Conservation (phyloP, 2,888 invertebrate species). For the Bibio marci region DNA sequence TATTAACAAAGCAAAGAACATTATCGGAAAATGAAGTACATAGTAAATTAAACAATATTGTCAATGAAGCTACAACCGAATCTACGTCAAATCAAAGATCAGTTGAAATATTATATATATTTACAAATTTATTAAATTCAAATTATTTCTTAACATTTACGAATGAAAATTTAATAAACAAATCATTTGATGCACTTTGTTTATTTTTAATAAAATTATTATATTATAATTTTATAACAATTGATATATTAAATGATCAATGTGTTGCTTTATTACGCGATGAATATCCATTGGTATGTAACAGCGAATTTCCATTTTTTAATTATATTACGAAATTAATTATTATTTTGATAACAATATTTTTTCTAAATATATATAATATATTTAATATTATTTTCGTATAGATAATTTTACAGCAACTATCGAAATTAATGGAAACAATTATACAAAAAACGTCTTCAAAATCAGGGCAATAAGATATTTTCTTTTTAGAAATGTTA, state of each 20-base stretch:
- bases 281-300: constrained; percentile 42
- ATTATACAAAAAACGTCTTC: too few species aligned
- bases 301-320: too few species aligned
- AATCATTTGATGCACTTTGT: constrained; percentile 31
- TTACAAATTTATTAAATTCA: constrained; percentile 7
- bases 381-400: not conserved
- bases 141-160: constrained; percentile 1
- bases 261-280: constrained; percentile 48
- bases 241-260: constrained; percentile 44
- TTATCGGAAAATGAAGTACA: not conserved
- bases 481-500: constrained; percentile 1
- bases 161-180: constrained; percentile 9
- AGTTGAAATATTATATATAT: constrained; percentile 4
- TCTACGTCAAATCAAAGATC: not conserved
- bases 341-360: too few species aligned
- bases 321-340: too few species aligned
- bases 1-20: not conserved
- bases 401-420: not conserved
- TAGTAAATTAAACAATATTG: too few species aligned
- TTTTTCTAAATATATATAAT: too few species aligned
- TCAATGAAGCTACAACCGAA: not conserved
- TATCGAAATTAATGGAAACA: not conserved
- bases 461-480: not conserved
- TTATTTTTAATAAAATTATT: constrained; percentile 33
- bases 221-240: constrained; percentile 35